Conservation (phyloP, 2,797 vertebrate species). For the Gila robusta region DNA sequence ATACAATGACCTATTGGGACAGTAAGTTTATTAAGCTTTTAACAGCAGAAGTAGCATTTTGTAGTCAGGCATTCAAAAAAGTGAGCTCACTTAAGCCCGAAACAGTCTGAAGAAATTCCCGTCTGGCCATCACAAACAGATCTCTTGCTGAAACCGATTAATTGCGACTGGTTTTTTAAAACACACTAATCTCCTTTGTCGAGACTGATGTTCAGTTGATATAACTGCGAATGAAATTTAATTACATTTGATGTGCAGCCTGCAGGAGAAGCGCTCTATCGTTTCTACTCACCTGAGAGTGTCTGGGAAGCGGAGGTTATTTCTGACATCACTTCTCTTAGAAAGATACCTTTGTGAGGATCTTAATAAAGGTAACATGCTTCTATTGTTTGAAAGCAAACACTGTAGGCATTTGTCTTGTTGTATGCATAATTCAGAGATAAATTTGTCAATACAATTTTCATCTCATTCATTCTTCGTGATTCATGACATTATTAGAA, state of each 20-base stretch:
- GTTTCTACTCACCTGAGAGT: slow-evolving; percentile 48
- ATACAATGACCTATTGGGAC: not conserved
- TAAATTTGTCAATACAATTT: not conserved
- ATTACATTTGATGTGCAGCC: slow-evolving; percentile 57
- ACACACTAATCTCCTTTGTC: slow-evolving; percentile 57
- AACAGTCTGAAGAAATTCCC: slow-evolving; percentile 51
- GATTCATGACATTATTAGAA: slow-evolving; percentile 4
- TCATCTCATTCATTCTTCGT: not conserved
- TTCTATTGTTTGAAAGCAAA: slow-evolving; percentile 25
- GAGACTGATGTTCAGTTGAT: slow-evolving; percentile 50
- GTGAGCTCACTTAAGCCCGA: slow-evolving; percentile 12
- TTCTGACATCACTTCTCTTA: slow-evolving; percentile 43
- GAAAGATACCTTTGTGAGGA: slow-evolving; percentile 35
- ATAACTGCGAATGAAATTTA: slow-evolving; percentile 56
- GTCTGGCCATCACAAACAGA: slow-evolving; percentile 48
- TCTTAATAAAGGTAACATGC: slow-evolving; percentile 31
- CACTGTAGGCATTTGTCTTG: slow-evolving; percentile 8
- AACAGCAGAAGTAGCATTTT: slow-evolving; percentile 4
- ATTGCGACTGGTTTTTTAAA: slow-evolving; percentile 52
- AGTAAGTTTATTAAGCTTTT: not conserved
- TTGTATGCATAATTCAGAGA: not conserved
- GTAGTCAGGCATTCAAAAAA: slow-evolving; percentile 48
- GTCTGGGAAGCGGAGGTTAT: slow-evolving; percentile 37
- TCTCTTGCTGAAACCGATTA: slow-evolving; percentile 54
- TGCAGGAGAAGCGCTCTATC: slow-evolving; percentile 47